Evolutionary conservation across 2,888 invertebrate species (phyloP), one percentile per base, ranked within the genome.

Genomic region (Gymnosoma rotundatum): DNA sequence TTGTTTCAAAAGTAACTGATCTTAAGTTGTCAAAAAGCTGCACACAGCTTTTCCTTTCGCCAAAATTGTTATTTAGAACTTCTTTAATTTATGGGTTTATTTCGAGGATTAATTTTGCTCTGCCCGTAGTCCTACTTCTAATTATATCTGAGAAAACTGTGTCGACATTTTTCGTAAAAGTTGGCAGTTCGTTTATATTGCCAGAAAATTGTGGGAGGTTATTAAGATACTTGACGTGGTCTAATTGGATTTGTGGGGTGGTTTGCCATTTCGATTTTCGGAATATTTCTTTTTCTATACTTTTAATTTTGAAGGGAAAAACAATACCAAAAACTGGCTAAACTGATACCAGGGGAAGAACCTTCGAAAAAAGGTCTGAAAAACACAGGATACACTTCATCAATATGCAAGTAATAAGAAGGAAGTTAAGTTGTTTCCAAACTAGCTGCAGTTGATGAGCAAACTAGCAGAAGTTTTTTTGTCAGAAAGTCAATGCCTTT

Each of bases 11-110:
- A 21, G 36, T 60, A 1, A 63, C 52, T 16, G 73, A 25, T 9
- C 73, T 12, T 63, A 73, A 42, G 36, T 73, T 52, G 3, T 63
- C 73, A 25, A 52, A 73, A 16, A 73, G 42, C 18, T 73, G 63
- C 21, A 18, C 32, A n/a, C 36, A 25, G 4, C 1, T 72, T 48
- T 72, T 72, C 21, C 32, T 72, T 48, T 72, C 72, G 6, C 73
- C 73, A 9, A 73, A 73, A 61, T 73, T 61, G 9, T 73, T 73
- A 2, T 73, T 16, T 8, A 73, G 12, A 1, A 38, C 1, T 0
- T 20, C 20, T 3, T 73, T 61, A 7, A 73, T 73, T 36, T 73
- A 61, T 10, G 61, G 61, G n/a, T 73, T 38, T 5, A 73, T 72
- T 50, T 72, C 60, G n/a, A 72, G 4, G 21, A 61, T 21, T 63